Conservation (phyloP, 2,113 vertebrate genomes). For the Cisticola juncidis region DNA sequence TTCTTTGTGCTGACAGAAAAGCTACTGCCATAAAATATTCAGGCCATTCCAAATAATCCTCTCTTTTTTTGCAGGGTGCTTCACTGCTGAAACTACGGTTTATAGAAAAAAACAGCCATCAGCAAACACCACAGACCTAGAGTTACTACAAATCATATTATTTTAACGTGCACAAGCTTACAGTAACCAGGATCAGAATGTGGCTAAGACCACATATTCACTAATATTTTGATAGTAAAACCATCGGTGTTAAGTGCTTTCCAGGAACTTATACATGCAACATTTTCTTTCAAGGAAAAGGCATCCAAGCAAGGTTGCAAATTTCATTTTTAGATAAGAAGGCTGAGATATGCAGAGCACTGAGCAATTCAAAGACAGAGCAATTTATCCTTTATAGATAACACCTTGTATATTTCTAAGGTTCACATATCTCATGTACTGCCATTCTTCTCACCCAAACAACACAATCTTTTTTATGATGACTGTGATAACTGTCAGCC, state of each 20-base stretch:
- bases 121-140: background rate
- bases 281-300: slow-evolving; percentile 1
- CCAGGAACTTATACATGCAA: background rate
- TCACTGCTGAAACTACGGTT: slow-evolving; percentile 57
- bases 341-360: slow-evolving; percentile 25
- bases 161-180: background rate
- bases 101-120: background rate
- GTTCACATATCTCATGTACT: background rate
- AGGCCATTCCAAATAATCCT: slow-evolving; percentile 95
- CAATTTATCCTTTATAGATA: slow-evolving; percentile 42
- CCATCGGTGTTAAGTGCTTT: background rate
- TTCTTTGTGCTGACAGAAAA: slow-evolving; percentile 95
- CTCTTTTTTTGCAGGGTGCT: slow-evolving; percentile 80
- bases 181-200: background rate
- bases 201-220: background rate
- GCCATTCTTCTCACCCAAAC: slow-evolving; percentile 6
- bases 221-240: slow-evolving; percentile 20
- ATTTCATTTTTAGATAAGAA: slow-evolving; percentile 44
- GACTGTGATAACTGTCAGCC: background rate
- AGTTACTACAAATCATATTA: background rate
- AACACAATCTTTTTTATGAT: slow-evolving; percentile 1
- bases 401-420: slow-evolving; percentile 1
- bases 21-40: slow-evolving; percentile 99
- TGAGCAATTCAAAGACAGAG: background rate
- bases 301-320: background rate